Evolutionary conservation across 1,140 invertebrate species (phyloP).

Genomic region (Andricus grossulariae): DNA sequence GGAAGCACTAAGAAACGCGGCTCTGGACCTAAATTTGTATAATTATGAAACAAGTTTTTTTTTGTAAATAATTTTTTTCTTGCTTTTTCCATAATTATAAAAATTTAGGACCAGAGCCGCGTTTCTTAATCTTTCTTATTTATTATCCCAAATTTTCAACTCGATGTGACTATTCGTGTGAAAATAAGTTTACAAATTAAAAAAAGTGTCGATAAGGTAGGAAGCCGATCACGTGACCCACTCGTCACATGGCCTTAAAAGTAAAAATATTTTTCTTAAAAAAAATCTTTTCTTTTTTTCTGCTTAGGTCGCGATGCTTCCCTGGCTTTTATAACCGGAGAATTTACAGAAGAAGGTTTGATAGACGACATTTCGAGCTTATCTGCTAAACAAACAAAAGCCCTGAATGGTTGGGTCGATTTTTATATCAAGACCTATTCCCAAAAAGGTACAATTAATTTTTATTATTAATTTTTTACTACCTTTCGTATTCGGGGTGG

Average conservation of each 20-base stretch:
- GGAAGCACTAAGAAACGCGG: no score
- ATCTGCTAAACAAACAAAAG: slow-evolving; percentile 80
- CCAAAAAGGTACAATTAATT: slow-evolving; percentile 78
- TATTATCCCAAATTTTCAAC: no score
- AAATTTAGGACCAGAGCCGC: no score
- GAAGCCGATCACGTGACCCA: neutral
- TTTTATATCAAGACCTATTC: slow-evolving; percentile 91
- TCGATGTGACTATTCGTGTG: no score
- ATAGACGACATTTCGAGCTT: slow-evolving; percentile 88
- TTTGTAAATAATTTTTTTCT: no score
- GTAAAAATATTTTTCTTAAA: no score
- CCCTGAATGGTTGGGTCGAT: slow-evolving; percentile 86
- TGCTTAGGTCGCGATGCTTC: slow-evolving; percentile 88
- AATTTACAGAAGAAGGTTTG: slow-evolving; percentile 86
- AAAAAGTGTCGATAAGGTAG: no score
- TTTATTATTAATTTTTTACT: slow-evolving; percentile 34
- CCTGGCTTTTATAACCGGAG: slow-evolving; percentile 92
- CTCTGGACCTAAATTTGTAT: no score
- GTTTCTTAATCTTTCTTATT: no score
- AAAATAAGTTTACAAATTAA: no score
- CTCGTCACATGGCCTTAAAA: slow-evolving; percentile 37
- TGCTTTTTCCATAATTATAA: no score
- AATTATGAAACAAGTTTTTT: no score
- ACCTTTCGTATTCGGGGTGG: slow-evolving; percentile 37
- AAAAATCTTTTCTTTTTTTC: slow-evolving; percentile 39